phyloP scores from a whole-genome alignment of 2,113 vertebrate species.

The Heteronetta atricapilla region DNA sequence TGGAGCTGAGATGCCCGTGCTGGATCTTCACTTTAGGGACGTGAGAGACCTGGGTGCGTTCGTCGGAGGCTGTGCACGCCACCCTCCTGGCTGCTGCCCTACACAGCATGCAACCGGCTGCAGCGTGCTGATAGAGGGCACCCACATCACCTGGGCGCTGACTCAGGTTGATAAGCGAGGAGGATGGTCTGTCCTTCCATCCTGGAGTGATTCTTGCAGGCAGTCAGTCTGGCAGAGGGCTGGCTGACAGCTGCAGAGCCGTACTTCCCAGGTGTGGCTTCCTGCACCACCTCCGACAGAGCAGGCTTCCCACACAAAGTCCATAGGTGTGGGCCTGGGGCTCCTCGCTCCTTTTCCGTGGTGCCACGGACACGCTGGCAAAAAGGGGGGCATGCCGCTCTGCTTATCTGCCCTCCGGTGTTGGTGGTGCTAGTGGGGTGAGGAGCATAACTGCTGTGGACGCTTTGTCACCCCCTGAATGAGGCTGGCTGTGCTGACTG shows the following conservation, averaged over 20 bases:
- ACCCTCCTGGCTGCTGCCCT: background rate
- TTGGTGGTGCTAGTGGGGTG: background rate
- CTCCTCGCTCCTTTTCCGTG: background rate
- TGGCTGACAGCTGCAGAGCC: background rate
- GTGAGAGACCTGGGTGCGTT: background rate
- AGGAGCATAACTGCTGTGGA: background rate
- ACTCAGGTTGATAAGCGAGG: background rate
- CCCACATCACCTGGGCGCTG: background rate
- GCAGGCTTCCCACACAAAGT: background rate
- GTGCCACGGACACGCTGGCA: background rate
- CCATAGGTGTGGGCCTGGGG: background rate
- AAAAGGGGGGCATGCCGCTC: background rate
- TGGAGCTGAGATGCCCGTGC: background rate
- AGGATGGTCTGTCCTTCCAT: background rate
- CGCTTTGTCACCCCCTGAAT: background rate
- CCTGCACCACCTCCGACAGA: background rate
- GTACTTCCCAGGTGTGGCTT: slow-evolving; percentile 33
- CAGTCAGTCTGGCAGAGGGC: background rate
- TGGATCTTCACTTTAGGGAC: background rate
- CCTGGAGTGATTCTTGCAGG: background rate
- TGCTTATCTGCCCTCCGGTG: background rate
- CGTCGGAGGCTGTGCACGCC: background rate
- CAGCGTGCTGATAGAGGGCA: background rate
- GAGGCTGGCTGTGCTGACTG: background rate
- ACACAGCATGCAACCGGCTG: background rate